Evolutionary conservation across 1,140 invertebrate species (phyloP).

Genomic region (Galleria mellonella): DNA sequence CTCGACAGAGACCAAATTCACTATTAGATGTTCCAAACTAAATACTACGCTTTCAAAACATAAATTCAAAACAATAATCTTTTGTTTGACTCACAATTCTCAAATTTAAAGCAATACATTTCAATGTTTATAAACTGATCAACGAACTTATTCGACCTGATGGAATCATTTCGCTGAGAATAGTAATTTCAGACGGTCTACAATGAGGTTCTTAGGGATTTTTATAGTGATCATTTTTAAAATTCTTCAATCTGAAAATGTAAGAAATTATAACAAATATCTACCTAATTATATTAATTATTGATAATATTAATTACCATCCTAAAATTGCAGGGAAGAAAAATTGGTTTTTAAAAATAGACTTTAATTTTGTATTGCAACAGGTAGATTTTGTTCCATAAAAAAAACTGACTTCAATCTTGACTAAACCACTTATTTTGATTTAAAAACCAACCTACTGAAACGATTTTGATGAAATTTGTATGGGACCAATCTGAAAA

Average conservation of each 20-base stretch:
- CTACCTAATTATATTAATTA: neutral
- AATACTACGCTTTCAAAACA: conserved; percentile 7
- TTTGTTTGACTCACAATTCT: conserved; percentile 28
- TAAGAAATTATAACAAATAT: conserved; percentile 14
- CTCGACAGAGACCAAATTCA: neutral
- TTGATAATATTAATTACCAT: too few relatives aligned
- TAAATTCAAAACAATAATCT: conserved; percentile 27
- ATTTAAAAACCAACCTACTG: too few relatives aligned
- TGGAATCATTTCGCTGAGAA: conserved; percentile 15
- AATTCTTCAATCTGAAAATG: conserved; percentile 27
- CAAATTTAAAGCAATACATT: conserved; percentile 34
- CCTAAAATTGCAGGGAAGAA: too few relatives aligned
- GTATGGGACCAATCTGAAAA: too few relatives aligned
- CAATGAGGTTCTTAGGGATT: conserved; percentile 31
- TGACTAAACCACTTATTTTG: too few relatives aligned
- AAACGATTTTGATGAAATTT: too few relatives aligned
- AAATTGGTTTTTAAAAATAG: too few relatives aligned
- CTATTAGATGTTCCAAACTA: conserved; percentile 4
- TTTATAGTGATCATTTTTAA: conserved; percentile 22
- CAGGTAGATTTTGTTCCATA: too few relatives aligned
- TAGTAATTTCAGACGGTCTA: conserved; percentile 17
- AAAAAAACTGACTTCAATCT: too few relatives aligned
- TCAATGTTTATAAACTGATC: conserved; percentile 35
- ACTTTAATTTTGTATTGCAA: too few relatives aligned
- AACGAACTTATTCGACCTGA: neutral